Percentiles rank a stretch among this genome's conserved stretches.
phyloP scores from a whole-genome alignment of 2,888 invertebrate genomes.

The Lacanobia oleracea region DNA sequence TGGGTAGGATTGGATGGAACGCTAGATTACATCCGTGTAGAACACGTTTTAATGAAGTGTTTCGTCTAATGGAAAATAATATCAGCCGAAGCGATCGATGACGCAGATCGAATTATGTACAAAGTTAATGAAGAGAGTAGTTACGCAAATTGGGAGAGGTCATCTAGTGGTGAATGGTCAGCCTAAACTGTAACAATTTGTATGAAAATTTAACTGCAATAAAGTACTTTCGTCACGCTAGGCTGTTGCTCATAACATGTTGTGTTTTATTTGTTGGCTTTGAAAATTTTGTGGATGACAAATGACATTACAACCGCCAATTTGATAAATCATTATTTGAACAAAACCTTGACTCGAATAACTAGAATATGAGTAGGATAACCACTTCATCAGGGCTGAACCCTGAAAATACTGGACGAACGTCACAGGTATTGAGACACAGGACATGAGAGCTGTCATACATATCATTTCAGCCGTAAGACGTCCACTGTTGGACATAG shows the following conservation, averaged over 20 bases:
- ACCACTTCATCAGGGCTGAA: background rate
- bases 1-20: too few species aligned
- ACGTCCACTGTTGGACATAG: too few species aligned
- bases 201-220: constrained; percentile 23
- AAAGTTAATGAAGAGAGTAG: background rate
- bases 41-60: background rate
- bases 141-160: background rate
- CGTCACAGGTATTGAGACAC: too few species aligned
- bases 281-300: constrained; percentile 6
- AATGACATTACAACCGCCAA: background rate
- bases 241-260: constrained; percentile 21
- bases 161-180: constrained; percentile 14
- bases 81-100: background rate
- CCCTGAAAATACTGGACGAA: background rate
- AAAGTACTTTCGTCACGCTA: constrained; percentile 42
- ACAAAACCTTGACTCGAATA: background rate
- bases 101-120: background rate
- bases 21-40: too few species aligned
- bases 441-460: too few species aligned
- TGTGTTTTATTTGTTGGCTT: constrained; percentile 14
- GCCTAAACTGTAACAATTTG: constrained; percentile 35
- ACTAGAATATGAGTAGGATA: background rate
- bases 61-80: background rate
- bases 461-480: too few species aligned
- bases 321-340: background rate